Evolutionary conservation across 2,888 invertebrate species (phyloP), one percentile per base, ranked within the genome.

Genomic region (Mallateleia sp.): DNA sequence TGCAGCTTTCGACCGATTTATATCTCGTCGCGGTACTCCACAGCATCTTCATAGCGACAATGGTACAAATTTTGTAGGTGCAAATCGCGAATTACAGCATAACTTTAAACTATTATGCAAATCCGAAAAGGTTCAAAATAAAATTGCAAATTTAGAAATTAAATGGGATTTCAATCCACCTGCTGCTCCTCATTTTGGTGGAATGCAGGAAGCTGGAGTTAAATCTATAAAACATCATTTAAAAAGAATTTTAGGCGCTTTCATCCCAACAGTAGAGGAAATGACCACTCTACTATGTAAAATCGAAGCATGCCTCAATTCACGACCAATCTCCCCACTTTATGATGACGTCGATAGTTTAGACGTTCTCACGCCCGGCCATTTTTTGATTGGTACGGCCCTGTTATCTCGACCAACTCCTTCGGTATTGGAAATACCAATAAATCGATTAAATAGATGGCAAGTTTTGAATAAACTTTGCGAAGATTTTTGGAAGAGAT

Each of bases 1-100:
- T 1, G 56, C 75, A 0, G 84, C 84, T 0, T 79, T 69, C 24
- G 50, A 66, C 3, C 64, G 84, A 32, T 84, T 84, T 24, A 24
- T 28, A 0, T 20, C 75, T 7, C 78, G 78, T 3, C 71, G 84
- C 14, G 84, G 79, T 50, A n/a, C n/a, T n/a, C n/a, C 45, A 4
- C 20, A 42, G 4, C 18, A 28, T 22, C 11, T 84, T 1, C 45
- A 62, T 52, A 62, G 64, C 22, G 84, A 78, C 25, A 71, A 71
- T 24, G 78, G 84, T n/a, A 84, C 84, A 8, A 28, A 18, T 58
- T 58, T 34, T 34, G 22, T 22, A 9, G 54, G 54, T 14, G 54
- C 54, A 54, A 54, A 25, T 54, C 14, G 14, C 2, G 54, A 54
- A 25, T 54, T 22, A 54, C 1, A 9, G 24, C 9, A 54, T 24